phyloP scores from a whole-genome alignment of 2,888 invertebrate species.

The Drosophila paramelanica region DNA sequence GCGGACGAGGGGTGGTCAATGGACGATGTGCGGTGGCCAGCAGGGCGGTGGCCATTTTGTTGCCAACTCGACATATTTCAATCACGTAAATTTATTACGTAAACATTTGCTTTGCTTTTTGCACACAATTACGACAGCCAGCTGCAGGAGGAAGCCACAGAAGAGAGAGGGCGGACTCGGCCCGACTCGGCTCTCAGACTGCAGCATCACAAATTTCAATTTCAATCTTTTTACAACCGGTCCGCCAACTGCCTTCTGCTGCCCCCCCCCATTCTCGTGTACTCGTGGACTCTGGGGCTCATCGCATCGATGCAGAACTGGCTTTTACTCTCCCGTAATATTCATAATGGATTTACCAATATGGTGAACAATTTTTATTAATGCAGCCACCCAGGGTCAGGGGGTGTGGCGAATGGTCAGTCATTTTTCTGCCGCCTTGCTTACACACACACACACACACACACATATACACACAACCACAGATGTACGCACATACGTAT shows the following conservation, averaged over 20 bases:
- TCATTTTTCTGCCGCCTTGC: constrained; percentile 42
- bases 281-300: constrained; percentile 20
- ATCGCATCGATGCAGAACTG: constrained; percentile 43
- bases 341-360: constrained; percentile 84
- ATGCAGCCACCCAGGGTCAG: constrained; percentile 59
- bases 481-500: too few species aligned
- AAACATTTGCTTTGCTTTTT: constrained; percentile 83
- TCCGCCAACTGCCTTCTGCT: constrained; percentile 2
- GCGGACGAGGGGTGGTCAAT: background rate
- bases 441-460: background rate
- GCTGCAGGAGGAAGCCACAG: constrained; percentile 38
- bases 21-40: background rate
- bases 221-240: constrained; percentile 72
- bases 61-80: constrained; percentile 83
- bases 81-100: constrained; percentile 84
- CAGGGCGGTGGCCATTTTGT: constrained; percentile 67
- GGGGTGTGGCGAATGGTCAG: constrained; percentile 48
- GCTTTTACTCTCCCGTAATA: constrained; percentile 79
- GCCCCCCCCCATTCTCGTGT: too few species aligned
- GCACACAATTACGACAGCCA: constrained; percentile 76
- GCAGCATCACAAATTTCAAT: constrained; percentile 75
- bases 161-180: constrained; percentile 1
- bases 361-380: constrained; percentile 83
- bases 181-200: constrained; percentile 24
- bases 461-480: too few species aligned